These are phyloP conservation scores for Megalopta genalis DNA, from an alignment of 1,140 invertebrate genomes.

Conservation along the genomic window DNA sequence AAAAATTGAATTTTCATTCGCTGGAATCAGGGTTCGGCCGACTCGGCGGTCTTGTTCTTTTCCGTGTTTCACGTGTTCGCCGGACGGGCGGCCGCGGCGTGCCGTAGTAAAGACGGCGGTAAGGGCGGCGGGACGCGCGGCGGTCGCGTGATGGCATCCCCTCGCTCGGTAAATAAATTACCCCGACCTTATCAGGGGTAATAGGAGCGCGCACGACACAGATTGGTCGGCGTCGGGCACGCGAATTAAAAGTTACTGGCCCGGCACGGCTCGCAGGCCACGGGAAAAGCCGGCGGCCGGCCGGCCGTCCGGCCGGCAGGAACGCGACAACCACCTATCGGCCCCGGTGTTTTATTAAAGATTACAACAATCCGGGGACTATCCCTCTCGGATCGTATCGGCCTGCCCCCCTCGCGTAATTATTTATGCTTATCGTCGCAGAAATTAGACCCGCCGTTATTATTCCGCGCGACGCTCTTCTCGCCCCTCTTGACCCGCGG, in stretches of 20 bases:
- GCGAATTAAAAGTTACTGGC: slow-evolving; percentile 79
- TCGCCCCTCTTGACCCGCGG: too few species aligned
- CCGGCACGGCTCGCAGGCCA: neutral
- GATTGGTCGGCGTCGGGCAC: slow-evolving; percentile 78
- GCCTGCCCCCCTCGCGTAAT: neutral
- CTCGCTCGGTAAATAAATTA: slow-evolving; percentile 79
- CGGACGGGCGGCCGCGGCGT: slow-evolving; percentile 32
- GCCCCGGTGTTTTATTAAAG: slow-evolving; percentile 3
- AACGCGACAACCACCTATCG: neutral
- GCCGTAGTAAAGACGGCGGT: too few species aligned
- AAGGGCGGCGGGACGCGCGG: too few species aligned
- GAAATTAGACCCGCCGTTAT: neutral
- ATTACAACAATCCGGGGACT: neutral
- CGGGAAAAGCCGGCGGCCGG: slow-evolving; percentile 29
- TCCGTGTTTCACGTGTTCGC: slow-evolving; percentile 9
- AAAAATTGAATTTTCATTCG: too few species aligned
- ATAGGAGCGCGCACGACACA: slow-evolving; percentile 79
- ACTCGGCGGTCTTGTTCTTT: too few species aligned
- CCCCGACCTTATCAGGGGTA: slow-evolving; percentile 78
- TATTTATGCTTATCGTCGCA: neutral
- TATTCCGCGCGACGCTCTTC: too few species aligned
- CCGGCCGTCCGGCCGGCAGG: neutral
- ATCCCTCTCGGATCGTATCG: slow-evolving; percentile 8
- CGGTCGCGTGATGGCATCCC: slow-evolving; percentile 78
- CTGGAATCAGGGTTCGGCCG: too few species aligned